These are phyloP conservation scores for Conopomorpha cramerella DNA, from an alignment of 1,140 invertebrate species.

Conservation along the genomic window DNA sequence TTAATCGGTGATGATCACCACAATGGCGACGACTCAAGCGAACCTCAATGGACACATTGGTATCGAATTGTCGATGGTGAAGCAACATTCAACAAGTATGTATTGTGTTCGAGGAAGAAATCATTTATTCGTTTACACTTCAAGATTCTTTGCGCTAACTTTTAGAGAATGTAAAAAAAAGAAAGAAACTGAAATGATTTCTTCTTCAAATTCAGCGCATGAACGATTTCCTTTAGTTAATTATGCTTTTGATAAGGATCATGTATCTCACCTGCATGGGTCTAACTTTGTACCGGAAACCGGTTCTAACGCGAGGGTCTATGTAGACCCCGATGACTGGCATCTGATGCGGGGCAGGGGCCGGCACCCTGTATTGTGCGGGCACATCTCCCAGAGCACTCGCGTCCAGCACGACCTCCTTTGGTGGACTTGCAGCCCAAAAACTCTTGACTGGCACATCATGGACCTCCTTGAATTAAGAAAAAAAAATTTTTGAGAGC, in stretches of 20 bases:
- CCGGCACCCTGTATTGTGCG: slow-evolving; percentile 65
- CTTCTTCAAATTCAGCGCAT: slow-evolving; percentile 12
- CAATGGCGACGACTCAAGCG: no score
- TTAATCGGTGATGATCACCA: no score
- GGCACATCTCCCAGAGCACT: slow-evolving; percentile 66
- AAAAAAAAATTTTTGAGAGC: no score
- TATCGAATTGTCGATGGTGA: not conserved
- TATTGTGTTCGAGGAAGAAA: no score
- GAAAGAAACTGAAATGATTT: slow-evolving; percentile 46
- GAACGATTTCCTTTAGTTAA: no score
- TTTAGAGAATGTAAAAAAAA: slow-evolving; percentile 2
- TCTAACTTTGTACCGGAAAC: slow-evolving; percentile 76
- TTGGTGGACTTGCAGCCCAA: slow-evolving; percentile 26
- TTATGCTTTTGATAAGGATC: no score
- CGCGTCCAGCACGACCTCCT: slow-evolving; percentile 59
- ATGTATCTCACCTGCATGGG: slow-evolving; percentile 62
- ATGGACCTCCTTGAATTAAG: slow-evolving; percentile 25
- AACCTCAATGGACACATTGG: no score
- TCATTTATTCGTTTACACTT: not conserved
- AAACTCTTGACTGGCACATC: slow-evolving; percentile 24
- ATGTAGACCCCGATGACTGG: slow-evolving; percentile 76
- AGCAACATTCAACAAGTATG: slow-evolving; percentile 5
- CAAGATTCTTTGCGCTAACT: not conserved
- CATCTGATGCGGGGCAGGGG: slow-evolving; percentile 67
- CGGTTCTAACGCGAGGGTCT: slow-evolving; percentile 70